Evolutionary conservation across 2,888 invertebrate genomes (phyloP).

Genomic region (Trichacis sp.): DNA sequence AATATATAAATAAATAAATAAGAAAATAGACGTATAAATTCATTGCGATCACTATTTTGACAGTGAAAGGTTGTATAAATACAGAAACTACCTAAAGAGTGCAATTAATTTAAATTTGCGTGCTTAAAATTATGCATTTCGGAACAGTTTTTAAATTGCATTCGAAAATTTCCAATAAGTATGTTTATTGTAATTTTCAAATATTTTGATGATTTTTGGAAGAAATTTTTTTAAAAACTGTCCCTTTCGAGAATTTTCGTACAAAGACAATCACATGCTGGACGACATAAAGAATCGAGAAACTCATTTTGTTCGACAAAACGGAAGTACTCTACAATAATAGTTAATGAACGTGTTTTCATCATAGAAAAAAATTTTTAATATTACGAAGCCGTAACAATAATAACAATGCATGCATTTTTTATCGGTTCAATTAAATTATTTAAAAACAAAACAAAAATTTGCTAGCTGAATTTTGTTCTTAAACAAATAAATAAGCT

Average conservation of each 20-base stretch:
- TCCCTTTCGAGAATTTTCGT: background rate
- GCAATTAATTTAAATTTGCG: background rate
- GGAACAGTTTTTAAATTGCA: constrained; percentile 2
- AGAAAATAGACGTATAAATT: background rate
- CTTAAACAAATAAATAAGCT: too few species aligned
- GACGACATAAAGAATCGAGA: background rate
- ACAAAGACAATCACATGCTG: background rate
- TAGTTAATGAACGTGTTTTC: constrained; percentile 1
- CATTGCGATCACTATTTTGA: too few species aligned
- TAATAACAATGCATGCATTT: background rate
- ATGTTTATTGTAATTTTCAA: background rate
- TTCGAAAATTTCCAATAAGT: background rate
- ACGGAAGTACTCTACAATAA: background rate
- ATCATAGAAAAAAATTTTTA: background rate
- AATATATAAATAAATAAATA: background rate
- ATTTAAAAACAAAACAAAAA: too few species aligned
- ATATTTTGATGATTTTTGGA: too few species aligned
- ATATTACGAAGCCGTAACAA: background rate
- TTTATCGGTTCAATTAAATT: background rate
- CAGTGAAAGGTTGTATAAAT: too few species aligned
- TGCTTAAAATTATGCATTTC: background rate
- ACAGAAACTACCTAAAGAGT: background rate
- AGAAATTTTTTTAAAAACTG: background rate
- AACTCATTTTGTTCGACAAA: background rate
- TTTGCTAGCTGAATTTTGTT: too few species aligned